A percentile compares a stretch with the other conserved stretches of the same genome.
Evolutionary conservation across 2,797 vertebrate genomes (phyloP).

Genomic region (Hylomyscus alleni): DNA sequence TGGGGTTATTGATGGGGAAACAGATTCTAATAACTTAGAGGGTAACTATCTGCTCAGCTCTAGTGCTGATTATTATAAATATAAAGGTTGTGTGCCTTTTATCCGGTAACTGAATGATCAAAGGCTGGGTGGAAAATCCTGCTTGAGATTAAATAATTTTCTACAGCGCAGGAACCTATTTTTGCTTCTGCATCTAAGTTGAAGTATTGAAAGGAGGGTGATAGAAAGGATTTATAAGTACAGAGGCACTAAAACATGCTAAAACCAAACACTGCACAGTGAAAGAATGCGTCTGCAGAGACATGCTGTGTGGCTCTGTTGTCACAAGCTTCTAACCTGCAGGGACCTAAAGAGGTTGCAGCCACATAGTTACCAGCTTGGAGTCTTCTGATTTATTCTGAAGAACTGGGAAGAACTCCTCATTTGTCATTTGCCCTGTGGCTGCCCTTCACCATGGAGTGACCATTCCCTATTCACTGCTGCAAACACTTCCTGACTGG

Average conservation of each 20-base stretch:
- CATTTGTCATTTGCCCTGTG: background rate
- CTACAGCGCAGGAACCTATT: background rate
- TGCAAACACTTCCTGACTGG: background rate
- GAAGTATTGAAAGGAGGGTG: background rate
- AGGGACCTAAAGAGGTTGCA: background rate
- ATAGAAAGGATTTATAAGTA: background rate
- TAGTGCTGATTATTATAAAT: background rate
- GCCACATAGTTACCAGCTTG: background rate
- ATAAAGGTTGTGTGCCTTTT: background rate
- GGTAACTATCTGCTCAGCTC: background rate
- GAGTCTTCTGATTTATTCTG: background rate
- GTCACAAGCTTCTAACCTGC: background rate
- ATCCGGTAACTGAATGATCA: background rate
- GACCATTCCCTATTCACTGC: background rate
- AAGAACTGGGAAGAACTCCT: background rate
- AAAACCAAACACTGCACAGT: background rate
- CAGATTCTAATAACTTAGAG: background rate
- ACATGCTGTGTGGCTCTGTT: background rate
- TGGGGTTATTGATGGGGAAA: background rate
- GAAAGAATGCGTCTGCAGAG: background rate
- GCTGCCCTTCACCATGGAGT: background rate
- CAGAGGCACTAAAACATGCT: background rate
- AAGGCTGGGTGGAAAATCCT: background rate
- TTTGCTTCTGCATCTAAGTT: background rate
- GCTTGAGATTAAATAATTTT: background rate